Conservation (phyloP, 1,140 invertebrate genomes). For the Drosophila willistoni region DNA sequence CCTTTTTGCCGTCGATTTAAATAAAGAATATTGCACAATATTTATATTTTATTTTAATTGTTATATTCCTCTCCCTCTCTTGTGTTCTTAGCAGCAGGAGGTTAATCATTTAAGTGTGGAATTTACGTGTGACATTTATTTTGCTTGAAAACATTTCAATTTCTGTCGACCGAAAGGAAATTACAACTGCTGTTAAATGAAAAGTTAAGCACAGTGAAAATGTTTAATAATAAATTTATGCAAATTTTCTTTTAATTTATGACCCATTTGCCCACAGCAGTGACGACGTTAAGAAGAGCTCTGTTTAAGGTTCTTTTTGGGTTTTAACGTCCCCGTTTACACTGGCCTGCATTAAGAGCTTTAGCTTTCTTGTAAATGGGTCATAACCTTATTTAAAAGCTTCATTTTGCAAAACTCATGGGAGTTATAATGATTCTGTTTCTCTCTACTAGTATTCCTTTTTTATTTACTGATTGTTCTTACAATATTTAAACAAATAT, state of each 20-base stretch:
- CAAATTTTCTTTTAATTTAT: constrained; percentile 8
- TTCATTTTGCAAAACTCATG: no score
- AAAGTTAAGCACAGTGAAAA: constrained; percentile 9
- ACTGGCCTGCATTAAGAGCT: not conserved
- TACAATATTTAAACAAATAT: no score
- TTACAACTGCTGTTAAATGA: constrained; percentile 8
- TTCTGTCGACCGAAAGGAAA: constrained; percentile 4
- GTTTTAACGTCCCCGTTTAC: not conserved
- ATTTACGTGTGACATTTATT: constrained; percentile 62
- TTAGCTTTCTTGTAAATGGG: not conserved
- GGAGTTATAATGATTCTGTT: no score
- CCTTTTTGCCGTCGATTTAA: constrained; percentile 23
- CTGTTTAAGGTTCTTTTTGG: not conserved
- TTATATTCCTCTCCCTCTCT: constrained; percentile 36
- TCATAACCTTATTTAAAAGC: not conserved
- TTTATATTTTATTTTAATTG: constrained; percentile 75
- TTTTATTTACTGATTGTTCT: no score
- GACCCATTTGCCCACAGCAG: not conserved
- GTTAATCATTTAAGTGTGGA: constrained; percentile 62
- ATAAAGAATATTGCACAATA: constrained; percentile 69
- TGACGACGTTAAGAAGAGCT: no score
- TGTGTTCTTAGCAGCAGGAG: constrained; percentile 23
- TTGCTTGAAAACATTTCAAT: constrained; percentile 61
- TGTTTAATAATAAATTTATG: constrained; percentile 9
- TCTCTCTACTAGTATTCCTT: no score